Percentiles rank a stretch among this genome's conserved stretches.
Conservation (phyloP, 2,113 vertebrate species). For the Tor tambroides region DNA sequence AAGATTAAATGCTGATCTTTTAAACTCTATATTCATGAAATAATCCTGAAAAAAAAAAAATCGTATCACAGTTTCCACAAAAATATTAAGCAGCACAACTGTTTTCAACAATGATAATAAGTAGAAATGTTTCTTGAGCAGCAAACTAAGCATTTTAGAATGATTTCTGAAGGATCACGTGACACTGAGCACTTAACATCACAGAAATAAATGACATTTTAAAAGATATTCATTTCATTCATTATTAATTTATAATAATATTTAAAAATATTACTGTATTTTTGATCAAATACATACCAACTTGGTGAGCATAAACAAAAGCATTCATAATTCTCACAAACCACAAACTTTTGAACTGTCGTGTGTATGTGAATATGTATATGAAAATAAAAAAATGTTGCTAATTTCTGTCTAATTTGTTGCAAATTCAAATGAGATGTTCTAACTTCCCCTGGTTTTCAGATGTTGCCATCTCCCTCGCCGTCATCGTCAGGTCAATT, state of each 20-base stretch:
- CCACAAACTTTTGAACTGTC: not conserved
- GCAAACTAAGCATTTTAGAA: too few relatives aligned
- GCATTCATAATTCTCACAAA: not conserved
- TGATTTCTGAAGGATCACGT: not conserved
- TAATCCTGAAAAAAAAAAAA: not conserved
- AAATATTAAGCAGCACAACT: too few relatives aligned
- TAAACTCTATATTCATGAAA: not conserved
- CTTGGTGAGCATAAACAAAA: not conserved
- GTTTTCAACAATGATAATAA: too few relatives aligned
- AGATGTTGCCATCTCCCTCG: slow-evolving; percentile 97
- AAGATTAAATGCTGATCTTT: not conserved
- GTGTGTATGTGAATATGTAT: not conserved
- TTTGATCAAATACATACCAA: not conserved
- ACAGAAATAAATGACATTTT: too few relatives aligned
- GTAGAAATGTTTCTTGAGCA: too few relatives aligned
- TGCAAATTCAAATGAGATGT: not conserved
- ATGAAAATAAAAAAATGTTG: not conserved
- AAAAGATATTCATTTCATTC: too few relatives aligned
- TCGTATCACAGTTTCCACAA: too few relatives aligned
- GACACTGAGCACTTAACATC: not conserved
- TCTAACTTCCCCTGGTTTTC: slow-evolving; percentile 39
- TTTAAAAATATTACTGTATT: not conserved
- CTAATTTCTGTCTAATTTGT: not conserved
- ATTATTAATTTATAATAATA: too few relatives aligned
- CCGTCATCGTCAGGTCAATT: slow-evolving; percentile 98